Percentiles rank a stretch among this genome's conserved stretches.
Evolutionary conservation across 2,797 vertebrate genomes (phyloP).

Genomic region (Pseudomugil tenellus): DNA sequence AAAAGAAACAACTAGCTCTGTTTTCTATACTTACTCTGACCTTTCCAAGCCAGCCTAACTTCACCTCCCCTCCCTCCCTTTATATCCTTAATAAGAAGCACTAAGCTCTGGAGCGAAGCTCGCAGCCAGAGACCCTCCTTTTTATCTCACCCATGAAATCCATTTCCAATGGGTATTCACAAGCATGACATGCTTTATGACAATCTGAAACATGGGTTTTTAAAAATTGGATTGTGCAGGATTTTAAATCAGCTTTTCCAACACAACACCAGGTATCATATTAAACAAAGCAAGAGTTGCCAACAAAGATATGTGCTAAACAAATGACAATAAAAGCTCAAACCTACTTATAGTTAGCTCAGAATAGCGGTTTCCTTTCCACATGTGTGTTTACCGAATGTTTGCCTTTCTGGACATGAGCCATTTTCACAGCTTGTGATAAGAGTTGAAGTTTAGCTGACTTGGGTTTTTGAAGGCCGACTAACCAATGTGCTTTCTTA

Average conservation of each 20-base stretch:
- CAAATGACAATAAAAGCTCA: neutral
- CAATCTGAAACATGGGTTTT: slow-evolving; percentile 51
- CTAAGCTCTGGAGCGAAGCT: slow-evolving; percentile 49
- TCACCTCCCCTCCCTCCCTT: slow-evolving; percentile 11
- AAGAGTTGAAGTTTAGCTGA: too few relatives aligned
- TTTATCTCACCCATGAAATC: slow-evolving; percentile 68
- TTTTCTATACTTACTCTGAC: slow-evolving; percentile 41
- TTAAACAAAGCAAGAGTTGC: neutral
- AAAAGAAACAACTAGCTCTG: neutral
- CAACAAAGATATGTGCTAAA: neutral
- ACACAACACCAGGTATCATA: slow-evolving; percentile 21
- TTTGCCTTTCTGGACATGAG: neutral
- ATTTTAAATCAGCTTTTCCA: slow-evolving; percentile 20
- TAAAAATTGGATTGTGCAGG: slow-evolving; percentile 28
- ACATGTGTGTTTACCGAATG: neutral
- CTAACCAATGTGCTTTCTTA: too few relatives aligned
- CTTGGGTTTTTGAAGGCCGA: too few relatives aligned
- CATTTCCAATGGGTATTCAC: slow-evolving; percentile 56
- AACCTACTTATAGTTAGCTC: neutral
- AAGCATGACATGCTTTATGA: slow-evolving; percentile 54
- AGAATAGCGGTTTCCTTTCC: neutral
- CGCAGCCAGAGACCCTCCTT: slow-evolving; percentile 44
- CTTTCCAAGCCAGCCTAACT: slow-evolving; percentile 33
- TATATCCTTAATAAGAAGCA: slow-evolving; percentile 43
- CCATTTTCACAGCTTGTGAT: neutral